phyloP scores from a whole-genome alignment of 2,888 invertebrate species.

The Tiliacea citrago region DNA sequence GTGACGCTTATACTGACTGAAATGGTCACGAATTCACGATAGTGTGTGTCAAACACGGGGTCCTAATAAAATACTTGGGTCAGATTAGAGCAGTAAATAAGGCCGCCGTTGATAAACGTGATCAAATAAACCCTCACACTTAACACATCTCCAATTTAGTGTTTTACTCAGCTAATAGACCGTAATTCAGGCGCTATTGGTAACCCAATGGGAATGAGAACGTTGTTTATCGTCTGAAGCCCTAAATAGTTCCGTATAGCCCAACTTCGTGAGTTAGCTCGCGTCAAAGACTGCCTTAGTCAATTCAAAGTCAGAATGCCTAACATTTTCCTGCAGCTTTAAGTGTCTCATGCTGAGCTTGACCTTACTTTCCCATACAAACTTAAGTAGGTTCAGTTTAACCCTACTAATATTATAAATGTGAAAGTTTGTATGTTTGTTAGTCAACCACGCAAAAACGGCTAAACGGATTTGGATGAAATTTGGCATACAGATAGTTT shows the following conservation, averaged over 20 bases:
- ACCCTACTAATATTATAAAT: too few species aligned
- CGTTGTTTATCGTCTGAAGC: constrained; percentile 24
- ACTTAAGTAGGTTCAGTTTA: not conserved
- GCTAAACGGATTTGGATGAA: too few species aligned
- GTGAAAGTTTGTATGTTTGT: too few species aligned
- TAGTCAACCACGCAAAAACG: too few species aligned
- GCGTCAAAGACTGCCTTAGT: not conserved
- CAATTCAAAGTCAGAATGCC: constrained; percentile 10
- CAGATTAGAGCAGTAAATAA: constrained; percentile 26
- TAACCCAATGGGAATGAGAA: constrained; percentile 6
- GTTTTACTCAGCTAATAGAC: constrained; percentile 5
- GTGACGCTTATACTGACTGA: not conserved
- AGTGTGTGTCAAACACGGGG: constrained; percentile 7
- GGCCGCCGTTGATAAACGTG: constrained; percentile 7
- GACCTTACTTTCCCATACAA: not conserved
- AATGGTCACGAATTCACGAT: not conserved
- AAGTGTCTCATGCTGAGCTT: too few species aligned
- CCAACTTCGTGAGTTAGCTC: constrained; percentile 3
- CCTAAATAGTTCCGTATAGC: constrained; percentile 4
- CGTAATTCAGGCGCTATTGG: constrained; percentile 30
- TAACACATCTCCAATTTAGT: constrained; percentile 18
- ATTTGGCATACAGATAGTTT: too few species aligned
- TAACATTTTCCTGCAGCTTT: not conserved
- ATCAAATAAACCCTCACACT: constrained; percentile 35
- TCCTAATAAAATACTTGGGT: constrained; percentile 18